Conservation (phyloP, 2,888 invertebrate genomes). For the Drosophila leonis region DNA sequence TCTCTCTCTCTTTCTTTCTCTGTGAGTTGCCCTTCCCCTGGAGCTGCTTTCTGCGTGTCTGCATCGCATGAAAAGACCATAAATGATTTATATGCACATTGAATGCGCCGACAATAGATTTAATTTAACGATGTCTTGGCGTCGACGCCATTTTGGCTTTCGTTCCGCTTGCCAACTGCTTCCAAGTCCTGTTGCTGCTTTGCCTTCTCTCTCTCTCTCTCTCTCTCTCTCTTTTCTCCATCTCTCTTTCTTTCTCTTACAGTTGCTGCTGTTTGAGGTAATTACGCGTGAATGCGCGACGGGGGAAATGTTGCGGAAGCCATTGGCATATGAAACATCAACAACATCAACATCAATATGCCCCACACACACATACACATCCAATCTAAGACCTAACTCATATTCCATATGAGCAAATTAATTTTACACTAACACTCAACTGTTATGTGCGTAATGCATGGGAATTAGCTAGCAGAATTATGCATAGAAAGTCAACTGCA, state of each 20-base stretch:
- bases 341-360: conserved; percentile 55
- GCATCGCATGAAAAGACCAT: conserved; percentile 55
- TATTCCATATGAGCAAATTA: conserved; percentile 56
- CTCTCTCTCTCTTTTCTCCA: background rate
- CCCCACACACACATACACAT: conserved; percentile 8
- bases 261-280: conserved; percentile 47
- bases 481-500: conserved; percentile 23
- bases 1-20: background rate
- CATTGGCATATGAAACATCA: conserved; percentile 50
- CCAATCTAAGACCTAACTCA: conserved; percentile 36
- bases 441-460: conserved; percentile 19
- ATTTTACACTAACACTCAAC: conserved; percentile 54
- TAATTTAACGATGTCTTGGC: conserved; percentile 74
- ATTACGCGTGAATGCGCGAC: conserved; percentile 61
- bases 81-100: conserved; percentile 75
- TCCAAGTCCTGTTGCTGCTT: conserved; percentile 18
- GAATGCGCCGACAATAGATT: conserved; percentile 74
- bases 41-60: conserved; percentile 19
- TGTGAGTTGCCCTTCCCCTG: background rate
- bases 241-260: background rate
- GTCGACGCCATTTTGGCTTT: conserved; percentile 63
- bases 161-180: conserved; percentile 28
- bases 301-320: conserved; percentile 29
- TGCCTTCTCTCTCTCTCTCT: background rate
- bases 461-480: conserved; percentile 27